These are phyloP conservation scores for Manis pentadactyla DNA, from an alignment of 2,797 vertebrate species.

Conservation along the genomic window DNA sequence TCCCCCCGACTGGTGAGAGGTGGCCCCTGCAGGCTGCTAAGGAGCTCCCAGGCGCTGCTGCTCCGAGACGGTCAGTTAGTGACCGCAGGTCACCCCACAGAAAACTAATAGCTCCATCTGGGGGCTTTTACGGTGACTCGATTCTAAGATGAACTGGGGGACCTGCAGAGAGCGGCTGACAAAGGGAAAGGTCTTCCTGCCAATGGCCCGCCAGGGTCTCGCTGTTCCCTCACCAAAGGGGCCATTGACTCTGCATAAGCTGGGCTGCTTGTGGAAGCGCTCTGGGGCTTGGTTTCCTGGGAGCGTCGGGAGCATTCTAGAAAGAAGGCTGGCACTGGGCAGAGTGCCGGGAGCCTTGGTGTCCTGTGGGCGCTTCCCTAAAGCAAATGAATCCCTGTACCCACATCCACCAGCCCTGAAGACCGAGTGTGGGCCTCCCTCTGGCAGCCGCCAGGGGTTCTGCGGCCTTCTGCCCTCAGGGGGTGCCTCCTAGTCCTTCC, in stretches of 20 bases:
- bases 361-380: too few species aligned
- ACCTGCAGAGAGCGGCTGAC: rapidly evolving
- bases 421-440: background rate
- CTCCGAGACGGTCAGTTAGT: background rate
- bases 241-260: background rate
- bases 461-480: rapidly evolving
- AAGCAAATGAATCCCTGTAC: background rate
- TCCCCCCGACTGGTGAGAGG: background rate
- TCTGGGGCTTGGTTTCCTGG: background rate
- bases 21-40: rapidly evolving
- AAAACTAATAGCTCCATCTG: rapidly evolving
- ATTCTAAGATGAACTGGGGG: too few species aligned
- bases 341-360: rapidly evolving
- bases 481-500: background rate
- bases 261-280: background rate
- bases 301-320: background rate
- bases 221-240: background rate
- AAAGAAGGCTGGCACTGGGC: background rate
- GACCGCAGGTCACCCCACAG: rapidly evolving
- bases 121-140: rapidly evolving
- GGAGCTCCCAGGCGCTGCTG: background rate
- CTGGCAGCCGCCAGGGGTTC: too few species aligned
- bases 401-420: background rate
- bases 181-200: background rate
- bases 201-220: background rate